These are phyloP conservation scores for Cottus gobio DNA, from an alignment of 2,113 vertebrate species.

Conservation along the genomic window DNA sequence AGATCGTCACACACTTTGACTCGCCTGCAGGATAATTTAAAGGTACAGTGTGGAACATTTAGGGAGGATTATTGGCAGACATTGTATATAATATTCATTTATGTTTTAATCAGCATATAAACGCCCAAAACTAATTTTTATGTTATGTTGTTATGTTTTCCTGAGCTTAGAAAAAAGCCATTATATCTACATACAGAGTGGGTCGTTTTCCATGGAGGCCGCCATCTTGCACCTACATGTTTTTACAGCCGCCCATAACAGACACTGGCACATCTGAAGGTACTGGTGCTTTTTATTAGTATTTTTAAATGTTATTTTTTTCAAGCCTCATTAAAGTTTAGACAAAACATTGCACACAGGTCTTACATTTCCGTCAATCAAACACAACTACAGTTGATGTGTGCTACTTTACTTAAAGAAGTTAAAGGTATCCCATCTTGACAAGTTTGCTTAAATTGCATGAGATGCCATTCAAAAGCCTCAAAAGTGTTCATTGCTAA, in stretches of 20 bases:
- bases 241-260: no score
- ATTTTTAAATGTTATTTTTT: neutral
- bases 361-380: neutral
- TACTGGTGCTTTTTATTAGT: neutral
- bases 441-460: neutral
- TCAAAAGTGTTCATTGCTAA: neutral
- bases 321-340: neutral
- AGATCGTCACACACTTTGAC: slow-evolving; percentile 8
- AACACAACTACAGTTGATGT: neutral
- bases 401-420: neutral
- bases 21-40: slow-evolving; percentile 9
- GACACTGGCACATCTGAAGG: no score
- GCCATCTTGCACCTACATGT: no score
- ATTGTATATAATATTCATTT: neutral
- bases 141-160: no score
- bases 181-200: no score
- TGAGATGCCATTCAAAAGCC: neutral
- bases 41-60: neutral
- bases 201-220: no score
- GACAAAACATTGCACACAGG: slow-evolving; percentile 8
- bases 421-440: neutral
- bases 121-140: no score
- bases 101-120: no score
- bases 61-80: neutral
- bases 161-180: no score